A percentile compares a stretch with the other conserved stretches of the same genome.
Conservation (phyloP, 2,113 vertebrate species). For the Raphicerus campestris region DNA sequence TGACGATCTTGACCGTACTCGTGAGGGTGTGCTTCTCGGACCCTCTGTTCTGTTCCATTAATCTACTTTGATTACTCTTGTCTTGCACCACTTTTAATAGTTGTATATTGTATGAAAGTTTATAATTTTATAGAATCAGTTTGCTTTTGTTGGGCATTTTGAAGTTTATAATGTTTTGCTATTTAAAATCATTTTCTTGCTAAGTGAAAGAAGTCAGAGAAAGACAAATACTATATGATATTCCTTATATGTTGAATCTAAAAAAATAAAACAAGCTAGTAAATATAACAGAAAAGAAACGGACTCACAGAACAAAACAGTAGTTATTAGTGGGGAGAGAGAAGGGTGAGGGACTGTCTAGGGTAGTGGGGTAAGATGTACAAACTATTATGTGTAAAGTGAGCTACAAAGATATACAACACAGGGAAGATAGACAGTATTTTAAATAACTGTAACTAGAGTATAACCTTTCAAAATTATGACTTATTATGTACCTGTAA, state of each 20-base stretch:
- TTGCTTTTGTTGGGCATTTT: neutral
- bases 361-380: neutral
- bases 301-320: neutral
- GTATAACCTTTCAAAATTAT: neutral
- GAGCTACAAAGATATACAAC: neutral
- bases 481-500: neutral
- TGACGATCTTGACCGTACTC: neutral
- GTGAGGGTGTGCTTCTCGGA: neutral
- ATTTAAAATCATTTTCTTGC: neutral
- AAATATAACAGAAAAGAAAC: neutral
- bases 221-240: neutral
- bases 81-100: neutral
- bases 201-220: neutral
- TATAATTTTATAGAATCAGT: neutral
- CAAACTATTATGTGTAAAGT: neutral
- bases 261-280: neutral
- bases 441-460: neutral
- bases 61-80: neutral
- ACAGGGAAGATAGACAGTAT: neutral
- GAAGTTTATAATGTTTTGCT: slow-evolving; percentile 2
- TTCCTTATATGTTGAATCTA: neutral
- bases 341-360: neutral
- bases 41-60: neutral
- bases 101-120: neutral
- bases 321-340: neutral